Evolutionary conservation across 1,140 invertebrate species (phyloP), one percentile per base, ranked within the genome.

Genomic region (Zeugodacus cucurbitae): DNA sequence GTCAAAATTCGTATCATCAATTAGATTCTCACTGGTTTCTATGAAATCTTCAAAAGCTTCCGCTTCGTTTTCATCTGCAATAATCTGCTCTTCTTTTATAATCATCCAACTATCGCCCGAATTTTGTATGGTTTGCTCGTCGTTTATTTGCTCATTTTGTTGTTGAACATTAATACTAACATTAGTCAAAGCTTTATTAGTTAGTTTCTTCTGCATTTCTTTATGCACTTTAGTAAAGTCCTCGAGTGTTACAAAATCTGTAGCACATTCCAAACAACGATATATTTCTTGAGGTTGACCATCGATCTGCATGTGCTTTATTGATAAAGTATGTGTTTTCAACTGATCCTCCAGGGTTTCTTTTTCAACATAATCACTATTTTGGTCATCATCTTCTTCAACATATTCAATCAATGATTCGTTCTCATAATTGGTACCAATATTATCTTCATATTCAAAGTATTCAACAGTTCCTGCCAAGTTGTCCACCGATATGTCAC

Each of bases 371-470:
- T 82, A 44, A 37, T 48, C 26, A 34, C 44, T 10, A 82, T 29
- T 48, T 26, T 44, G 41, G 2, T 48, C 37, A 22, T 82, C 74
- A 37, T 82, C 74, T 48, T 82, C 74, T 48, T 82, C 74, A 29
- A 82, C 37, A 82, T 82, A 82, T 48, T 82, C 74, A 82, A 82
- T 82, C n/a, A 82, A 48, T 8, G 74, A 44, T 82, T 82, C 74
- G 26, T 26, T 48, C 26, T 82, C 74, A 48, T 48, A 74, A 22
- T 3, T 20, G 3, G 67, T 37, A 17, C 7, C 20, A 37, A n/a
- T 37, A 37, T 22, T 20, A 14, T 48, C 74, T 29, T 82, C 41
- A 82, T 82, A 82, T 48, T 44, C 2, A 48, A 48, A 29, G 11
- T 82, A 82, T 26, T 44, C 74, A 22, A n/a, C 10, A 44, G 41